Evolutionary conservation across 2,797 vertebrate species (phyloP).

Genomic region (Champsocephalus gunnari): DNA sequence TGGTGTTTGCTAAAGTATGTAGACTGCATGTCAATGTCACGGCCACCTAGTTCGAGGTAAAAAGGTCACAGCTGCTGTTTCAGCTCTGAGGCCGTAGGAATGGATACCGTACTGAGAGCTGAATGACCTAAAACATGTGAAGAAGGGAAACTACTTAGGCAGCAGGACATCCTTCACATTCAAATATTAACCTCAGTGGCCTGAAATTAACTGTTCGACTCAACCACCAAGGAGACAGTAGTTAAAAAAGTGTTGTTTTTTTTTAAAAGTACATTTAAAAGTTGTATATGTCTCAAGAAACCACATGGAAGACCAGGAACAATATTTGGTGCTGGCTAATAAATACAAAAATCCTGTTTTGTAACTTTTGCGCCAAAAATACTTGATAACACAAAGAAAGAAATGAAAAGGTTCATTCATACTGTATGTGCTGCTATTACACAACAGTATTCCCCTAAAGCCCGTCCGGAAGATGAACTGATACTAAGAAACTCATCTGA

Average conservation of each 20-base stretch:
- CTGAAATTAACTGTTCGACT: too few relatives aligned
- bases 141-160: neutral
- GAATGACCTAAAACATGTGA: conserved; percentile 1
- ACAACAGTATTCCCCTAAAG: neutral
- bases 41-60: conserved; percentile 50
- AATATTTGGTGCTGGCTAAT: conserved; percentile 18
- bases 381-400: neutral
- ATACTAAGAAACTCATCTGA: conserved; percentile 16
- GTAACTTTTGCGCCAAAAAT: conserved; percentile 49
- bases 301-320: conserved; percentile 3
- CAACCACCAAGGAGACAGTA: too few relatives aligned
- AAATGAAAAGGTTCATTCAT: conserved; percentile 9
- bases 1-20: conserved; percentile 28
- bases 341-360: conserved; percentile 41
- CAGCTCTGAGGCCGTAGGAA: conserved; percentile 15
- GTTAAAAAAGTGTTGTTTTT: too few relatives aligned
- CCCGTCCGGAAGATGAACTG: conserved; percentile 25
- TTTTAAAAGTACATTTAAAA: too few relatives aligned
- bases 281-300: conserved; percentile 7
- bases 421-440: conserved; percentile 1
- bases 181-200: conserved; percentile 44
- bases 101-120: conserved; percentile 9
- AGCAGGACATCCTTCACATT: conserved; percentile 36
- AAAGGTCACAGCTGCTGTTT: conserved; percentile 52
- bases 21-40: conserved; percentile 64